Base-by-base conservation (phyloP, 1,140 invertebrate genomes). In the Bombus confusus region DNA sequence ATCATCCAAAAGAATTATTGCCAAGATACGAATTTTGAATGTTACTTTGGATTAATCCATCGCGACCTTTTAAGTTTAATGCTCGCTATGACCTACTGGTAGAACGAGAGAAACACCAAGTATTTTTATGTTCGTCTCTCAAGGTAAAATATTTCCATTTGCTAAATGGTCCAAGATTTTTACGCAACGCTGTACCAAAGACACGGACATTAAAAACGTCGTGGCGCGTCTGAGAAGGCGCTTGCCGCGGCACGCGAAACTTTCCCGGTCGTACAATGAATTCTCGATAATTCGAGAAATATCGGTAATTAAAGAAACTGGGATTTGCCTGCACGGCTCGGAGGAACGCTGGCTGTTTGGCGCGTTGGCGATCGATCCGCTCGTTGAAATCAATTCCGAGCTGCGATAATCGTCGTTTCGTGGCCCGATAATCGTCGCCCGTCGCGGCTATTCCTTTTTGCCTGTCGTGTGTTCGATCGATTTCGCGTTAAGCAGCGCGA, bases 401-500 rank as follows among this genome's bases (percentile, higher is more conserved):
- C 52, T 18, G 52, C 47, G 82, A 71, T 84, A 84, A 84, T 78
- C 82, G 75, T 71, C 75, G 82, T 79, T 68, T n/a, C 83, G 68
- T 25, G 77, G 68, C 37, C 4, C 69, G 69, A 72, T 72, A 72
- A 72, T 72, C 69, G 68, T n/a, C 5, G 31, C 43, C 71, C 75
- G 75, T 37, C 57, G 28, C 39, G 13, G 66, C 52, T 25, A 39
- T 52, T 71, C 34, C 68, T 72, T 85, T 85, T 85, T 80, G 57
- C 68, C 41, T 12, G 12, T 31, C 18, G 69, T 39, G 34, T 3
- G 43, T 34, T 28, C 69, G 84, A 85, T 85, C 78, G 78, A 85
- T 85, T 85, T 81, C 78, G 57, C 78, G 84, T 81, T 81, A 81
- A 85, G 78, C 79, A 43, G 39, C 59, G 57, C 75, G 75, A 76